Conservation (phyloP, 1,140 invertebrate species). For the Penaeus indicus region DNA sequence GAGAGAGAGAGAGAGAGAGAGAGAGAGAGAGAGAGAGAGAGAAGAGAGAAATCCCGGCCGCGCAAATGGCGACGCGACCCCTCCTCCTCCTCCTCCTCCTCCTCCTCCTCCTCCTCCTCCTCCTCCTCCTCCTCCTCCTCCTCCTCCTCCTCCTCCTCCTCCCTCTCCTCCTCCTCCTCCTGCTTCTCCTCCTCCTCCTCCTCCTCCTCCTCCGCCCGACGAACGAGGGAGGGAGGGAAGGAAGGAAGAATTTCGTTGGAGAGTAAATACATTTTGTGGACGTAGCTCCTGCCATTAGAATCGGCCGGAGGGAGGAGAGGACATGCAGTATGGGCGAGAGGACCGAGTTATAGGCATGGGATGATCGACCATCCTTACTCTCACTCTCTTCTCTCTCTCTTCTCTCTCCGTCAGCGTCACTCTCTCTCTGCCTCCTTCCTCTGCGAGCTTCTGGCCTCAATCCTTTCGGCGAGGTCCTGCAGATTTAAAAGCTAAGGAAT, state of each 20-base stretch:
- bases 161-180: neutral
- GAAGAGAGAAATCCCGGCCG: neutral
- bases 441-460: too few species aligned
- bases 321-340: too few species aligned
- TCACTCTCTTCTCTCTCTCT: neutral
- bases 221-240: too few species aligned
- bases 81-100: too few species aligned
- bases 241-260: neutral
- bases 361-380: neutral
- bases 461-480: too few species aligned
- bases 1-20: constrained; percentile 29
- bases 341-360: too few species aligned
- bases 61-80: neutral
- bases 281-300: too few species aligned
- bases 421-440: too few species aligned
- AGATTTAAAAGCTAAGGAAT: too few species aligned
- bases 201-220: neutral
- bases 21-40: constrained; percentile 36
- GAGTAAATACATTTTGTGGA: constrained; percentile 7
- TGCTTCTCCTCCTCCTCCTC: neutral
- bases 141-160: neutral
- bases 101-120: neutral
- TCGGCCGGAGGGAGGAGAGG: too few species aligned
- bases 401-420: too few species aligned
- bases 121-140: neutral